These are phyloP conservation scores for Chloebia gouldiae DNA, from an alignment of 2,113 vertebrate species.

Conservation along the genomic window DNA sequence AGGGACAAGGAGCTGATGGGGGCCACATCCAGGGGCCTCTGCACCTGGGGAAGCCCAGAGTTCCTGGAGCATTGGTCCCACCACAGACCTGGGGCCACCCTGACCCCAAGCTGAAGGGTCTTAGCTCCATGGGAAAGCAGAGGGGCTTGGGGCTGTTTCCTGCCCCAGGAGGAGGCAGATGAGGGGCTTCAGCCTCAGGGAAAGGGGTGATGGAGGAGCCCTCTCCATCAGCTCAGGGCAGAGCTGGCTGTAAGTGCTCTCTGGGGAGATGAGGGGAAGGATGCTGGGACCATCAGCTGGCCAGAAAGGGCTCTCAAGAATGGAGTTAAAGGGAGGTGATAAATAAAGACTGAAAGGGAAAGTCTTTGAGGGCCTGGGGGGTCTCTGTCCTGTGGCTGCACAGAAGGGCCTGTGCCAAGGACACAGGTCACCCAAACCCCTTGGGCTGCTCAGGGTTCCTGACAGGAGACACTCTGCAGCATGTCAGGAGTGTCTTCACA, in stretches of 20 bases:
- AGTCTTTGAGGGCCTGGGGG: neutral
- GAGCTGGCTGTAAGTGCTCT: neutral
- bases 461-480: neutral
- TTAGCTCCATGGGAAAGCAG: neutral
- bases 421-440: neutral
- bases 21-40: neutral
- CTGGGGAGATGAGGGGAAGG: neutral
- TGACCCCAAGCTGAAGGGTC: neutral
- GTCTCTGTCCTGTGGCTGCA: fast-evolving
- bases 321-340: neutral
- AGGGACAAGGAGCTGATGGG: fast-evolving
- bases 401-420: neutral
- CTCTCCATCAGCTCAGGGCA: neutral
- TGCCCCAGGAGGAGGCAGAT: neutral
- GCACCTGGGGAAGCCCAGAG: neutral
- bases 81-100: neutral
- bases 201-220: neutral
- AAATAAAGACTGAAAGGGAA: neutral
- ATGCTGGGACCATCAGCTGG: neutral
- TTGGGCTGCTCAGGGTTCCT: fast-evolving
- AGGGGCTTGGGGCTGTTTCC: neutral
- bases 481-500: neutral
- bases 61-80: neutral
- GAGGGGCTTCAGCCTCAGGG: neutral
- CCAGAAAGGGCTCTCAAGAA: neutral